phyloP scores from a whole-genome alignment of 2,797 vertebrate genomes.

The Gambelia wislizenii region DNA sequence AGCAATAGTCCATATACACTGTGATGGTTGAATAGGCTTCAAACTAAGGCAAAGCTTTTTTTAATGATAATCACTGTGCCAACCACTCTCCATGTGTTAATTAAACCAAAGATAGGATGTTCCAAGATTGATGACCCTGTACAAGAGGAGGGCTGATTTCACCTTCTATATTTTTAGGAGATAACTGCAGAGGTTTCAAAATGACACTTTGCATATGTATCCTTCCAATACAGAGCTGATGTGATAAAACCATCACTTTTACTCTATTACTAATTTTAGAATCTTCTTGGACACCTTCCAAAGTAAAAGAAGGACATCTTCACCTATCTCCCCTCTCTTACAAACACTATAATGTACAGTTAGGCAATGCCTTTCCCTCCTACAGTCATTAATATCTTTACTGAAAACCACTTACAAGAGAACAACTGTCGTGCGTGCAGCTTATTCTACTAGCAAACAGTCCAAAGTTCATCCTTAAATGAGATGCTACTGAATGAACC shows the following conservation, averaged over 20 bases:
- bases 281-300: slow-evolving; percentile 69
- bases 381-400: slow-evolving; percentile 7
- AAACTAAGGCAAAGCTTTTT: slow-evolving; percentile 59
- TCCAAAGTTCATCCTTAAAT: slow-evolving; percentile 57
- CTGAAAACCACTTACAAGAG: slow-evolving; percentile 41
- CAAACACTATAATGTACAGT: background rate
- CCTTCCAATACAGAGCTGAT: slow-evolving; percentile 64
- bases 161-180: slow-evolving; percentile 64
- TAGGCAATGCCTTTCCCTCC: background rate
- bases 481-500: slow-evolving; percentile 50
- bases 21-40: slow-evolving; percentile 51
- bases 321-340: slow-evolving; percentile 10
- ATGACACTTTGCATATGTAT: slow-evolving; percentile 75
- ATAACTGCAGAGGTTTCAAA: slow-evolving; percentile 62
- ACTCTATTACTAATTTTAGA: slow-evolving; percentile 71
- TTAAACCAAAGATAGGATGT: slow-evolving; percentile 75
- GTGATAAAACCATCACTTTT: slow-evolving; percentile 76
- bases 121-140: slow-evolving; percentile 80
- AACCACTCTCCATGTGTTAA: slow-evolving; percentile 81
- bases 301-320: slow-evolving; percentile 71
- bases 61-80: slow-evolving; percentile 73
- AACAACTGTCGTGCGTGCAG: slow-evolving; percentile 34
- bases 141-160: slow-evolving; percentile 73
- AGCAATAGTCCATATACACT: slow-evolving; percentile 28
- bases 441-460: slow-evolving; percentile 54